Percentiles rank a stretch among this genome's conserved stretches.
Conservation (phyloP, 2,113 vertebrate genomes). For the Clarias macrocephalus region DNA sequence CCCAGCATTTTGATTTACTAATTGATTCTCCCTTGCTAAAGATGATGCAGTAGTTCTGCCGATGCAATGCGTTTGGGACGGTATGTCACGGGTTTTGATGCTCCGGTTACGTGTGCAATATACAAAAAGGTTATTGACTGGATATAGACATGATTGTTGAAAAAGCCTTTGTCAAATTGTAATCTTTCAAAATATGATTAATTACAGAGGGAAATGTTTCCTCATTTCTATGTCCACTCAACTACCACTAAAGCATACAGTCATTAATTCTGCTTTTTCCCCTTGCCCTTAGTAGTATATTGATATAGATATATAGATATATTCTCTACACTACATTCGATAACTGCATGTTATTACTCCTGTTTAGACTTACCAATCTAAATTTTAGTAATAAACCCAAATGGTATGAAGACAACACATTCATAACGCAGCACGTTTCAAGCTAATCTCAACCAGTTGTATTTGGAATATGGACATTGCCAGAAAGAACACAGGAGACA, state of each 20-base stretch:
- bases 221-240: constrained; percentile 27
- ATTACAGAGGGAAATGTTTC: background rate
- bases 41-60: constrained; percentile 50
- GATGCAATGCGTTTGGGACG: constrained; percentile 39
- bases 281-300: constrained; percentile 37
- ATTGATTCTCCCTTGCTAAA: constrained; percentile 42
- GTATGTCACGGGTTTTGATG: constrained; percentile 11
- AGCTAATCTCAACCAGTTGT: constrained; percentile 31
- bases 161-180: constrained; percentile 20
- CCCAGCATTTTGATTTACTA: constrained; percentile 28
- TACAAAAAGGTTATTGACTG: background rate
- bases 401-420: constrained; percentile 7
- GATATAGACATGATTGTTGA: constrained; percentile 14
- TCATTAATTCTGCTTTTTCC: constrained; percentile 26
- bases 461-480: constrained; percentile 29
- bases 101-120: constrained; percentile 15
- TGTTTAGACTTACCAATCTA: constrained; percentile 44
- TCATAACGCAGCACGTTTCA: background rate
- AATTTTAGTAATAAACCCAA: constrained; percentile 43
- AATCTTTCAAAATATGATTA: constrained; percentile 18
- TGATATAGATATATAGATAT: constrained; percentile 54
- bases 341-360: constrained; percentile 57
- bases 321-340: constrained; percentile 50
- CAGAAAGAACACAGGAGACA: constrained; percentile 10
- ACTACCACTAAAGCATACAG: constrained; percentile 35